Conservation (phyloP, 2,797 vertebrate genomes). For the Myotis planiceps region DNA sequence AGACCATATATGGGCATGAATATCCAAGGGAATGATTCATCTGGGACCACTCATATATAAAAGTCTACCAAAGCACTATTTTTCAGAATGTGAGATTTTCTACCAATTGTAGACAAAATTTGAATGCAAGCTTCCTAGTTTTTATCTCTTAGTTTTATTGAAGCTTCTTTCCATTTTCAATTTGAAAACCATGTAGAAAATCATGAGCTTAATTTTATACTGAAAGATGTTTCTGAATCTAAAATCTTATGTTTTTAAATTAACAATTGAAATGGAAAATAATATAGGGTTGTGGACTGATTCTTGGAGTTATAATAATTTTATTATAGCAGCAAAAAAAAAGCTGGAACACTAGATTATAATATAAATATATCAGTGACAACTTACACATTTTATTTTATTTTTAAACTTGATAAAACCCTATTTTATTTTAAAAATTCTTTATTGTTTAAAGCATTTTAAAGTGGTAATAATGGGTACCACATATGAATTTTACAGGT, state of each 20-base stretch:
- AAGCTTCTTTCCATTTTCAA: background rate
- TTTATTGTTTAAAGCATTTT: background rate
- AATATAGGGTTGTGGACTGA: background rate
- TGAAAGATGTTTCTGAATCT: background rate
- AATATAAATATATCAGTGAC: background rate
- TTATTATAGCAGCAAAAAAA: background rate
- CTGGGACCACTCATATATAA: background rate
- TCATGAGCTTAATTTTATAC: background rate
- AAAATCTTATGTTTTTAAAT: background rate
- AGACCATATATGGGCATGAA: background rate
- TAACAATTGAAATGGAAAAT: background rate
- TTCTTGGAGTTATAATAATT: background rate
- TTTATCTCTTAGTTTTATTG: conserved; percentile 2
- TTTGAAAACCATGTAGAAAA: background rate
- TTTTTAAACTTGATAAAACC: too few relatives aligned
- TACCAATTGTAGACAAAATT: background rate
- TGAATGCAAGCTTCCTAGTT: background rate
- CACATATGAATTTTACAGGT: background rate
- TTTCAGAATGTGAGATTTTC: background rate
- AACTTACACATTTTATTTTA: background rate
- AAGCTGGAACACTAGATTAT: background rate
- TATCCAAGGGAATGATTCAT: background rate
- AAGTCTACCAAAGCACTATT: background rate
- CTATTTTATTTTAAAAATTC: too few relatives aligned
- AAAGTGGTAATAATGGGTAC: background rate